Base-by-base conservation (phyloP, 2,797 vertebrate species). In the Ctenopoma kingsleyae region DNA sequence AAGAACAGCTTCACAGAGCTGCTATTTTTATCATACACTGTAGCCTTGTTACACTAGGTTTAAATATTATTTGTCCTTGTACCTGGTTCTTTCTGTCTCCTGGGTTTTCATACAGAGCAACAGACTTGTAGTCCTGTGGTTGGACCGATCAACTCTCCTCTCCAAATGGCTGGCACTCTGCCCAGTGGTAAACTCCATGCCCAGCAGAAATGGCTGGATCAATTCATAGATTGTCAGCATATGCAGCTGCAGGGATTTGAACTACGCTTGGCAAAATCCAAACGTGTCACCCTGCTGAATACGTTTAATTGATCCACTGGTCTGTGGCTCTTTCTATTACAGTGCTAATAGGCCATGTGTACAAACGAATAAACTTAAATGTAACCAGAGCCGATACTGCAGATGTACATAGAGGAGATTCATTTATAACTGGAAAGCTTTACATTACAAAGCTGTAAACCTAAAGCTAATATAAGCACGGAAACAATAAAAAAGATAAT, bases 171-270 rank as follows among this genome's bases (percentile, higher is more conserved):
- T 80, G 87, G 79, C 77, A 0, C 56, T 35, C 53, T 66, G 83
- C 86, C 84, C 27, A 19, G 36, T 59, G 68, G 61, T 85, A 85
- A 89, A 89, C 78, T 74, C 74, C 54, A 55, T 68, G 71, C 76
- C 81, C 74, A 55, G 70, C 79, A 83, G 67, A 84, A 87, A 82
- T 41, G 47, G 61, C 66, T 27, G 30, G 38, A 86, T 88, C 85
- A 77, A 88, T 88, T 80, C 65, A 87, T 84, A 61, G 72, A 85
- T 70, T 76, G 75, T 78, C 73, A 80, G 73, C 62, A 57, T 73
- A 53, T 70, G 76, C 72, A 69, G 76, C 82, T 70, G 73, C 38
- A 51, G 67, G 41, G 52, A 71, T 82, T 61, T 80, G 54, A 80
- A 81, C 61, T 44, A 48, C 6, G 12, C 58, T 76, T 6, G 54